Base-by-base conservation (phyloP, 2,888 invertebrate genomes). In the Lasius fuliginosus region DNA sequence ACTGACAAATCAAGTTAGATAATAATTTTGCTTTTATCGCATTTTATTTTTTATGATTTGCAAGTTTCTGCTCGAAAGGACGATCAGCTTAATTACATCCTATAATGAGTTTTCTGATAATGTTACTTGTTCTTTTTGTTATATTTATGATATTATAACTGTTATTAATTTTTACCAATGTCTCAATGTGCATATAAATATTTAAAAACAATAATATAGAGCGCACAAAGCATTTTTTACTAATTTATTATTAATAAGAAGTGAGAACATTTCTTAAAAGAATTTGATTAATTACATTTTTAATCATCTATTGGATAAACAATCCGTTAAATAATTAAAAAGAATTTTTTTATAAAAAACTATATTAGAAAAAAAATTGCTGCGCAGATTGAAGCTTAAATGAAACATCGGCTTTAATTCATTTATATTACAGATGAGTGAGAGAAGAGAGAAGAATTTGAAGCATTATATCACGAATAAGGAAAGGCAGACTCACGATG, bases 11-110 rank as follows among this genome's bases (percentile, higher is more conserved):
- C 49, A 12, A 0, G 42, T n/a, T 1, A 27, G 56, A 60, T 56
- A 79, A 83, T 81, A n/a, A 56, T 83, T 76, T 83, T 2, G 27
- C 18, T 56, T 2, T 15, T 67, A 68, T 9, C 30, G 49, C 30
- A 36, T 6, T 53, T 53, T 1, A 23, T 23, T 23, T 23, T 23
- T 23, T 23, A 23, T 23, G 23, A 23, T 23, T 23, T 23, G 23
- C 0, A 23, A 23, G 23, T 23, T 18, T 58, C 1, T 15, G 1
- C 27, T 73, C 6, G 1, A 27, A 56, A 27, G 15, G n/a, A n/a
- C 1, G 9, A 71, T 71, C 15, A 67, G 12, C 23, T 6, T 23
- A 56, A 71, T 36, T 53, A 8, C 6, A 27, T 56, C 23, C 0
- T 40, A 53, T 68, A 46, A n/a, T 53, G 8, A 36, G 36, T 36